These are phyloP conservation scores for Bombus turneri DNA, from an alignment of 1,140 invertebrate species.

Conservation along the genomic window DNA sequence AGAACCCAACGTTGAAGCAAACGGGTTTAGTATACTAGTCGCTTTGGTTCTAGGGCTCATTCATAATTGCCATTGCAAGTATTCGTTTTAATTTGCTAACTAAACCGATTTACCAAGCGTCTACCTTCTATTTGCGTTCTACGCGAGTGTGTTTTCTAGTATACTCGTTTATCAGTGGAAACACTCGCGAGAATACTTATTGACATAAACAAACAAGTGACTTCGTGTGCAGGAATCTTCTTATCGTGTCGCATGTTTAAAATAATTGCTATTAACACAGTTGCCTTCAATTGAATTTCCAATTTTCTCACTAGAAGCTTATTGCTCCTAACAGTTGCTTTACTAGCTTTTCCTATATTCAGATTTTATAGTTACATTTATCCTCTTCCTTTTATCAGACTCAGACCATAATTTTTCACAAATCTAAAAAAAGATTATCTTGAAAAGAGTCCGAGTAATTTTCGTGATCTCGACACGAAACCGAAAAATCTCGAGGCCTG, in stretches of 20 bases:
- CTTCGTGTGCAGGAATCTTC: not conserved
- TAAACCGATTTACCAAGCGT: slow-evolving; percentile 29
- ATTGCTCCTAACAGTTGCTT: not conserved
- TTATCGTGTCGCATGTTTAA: not conserved
- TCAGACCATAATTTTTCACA: too few relatives aligned
- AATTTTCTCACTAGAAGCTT: not conserved
- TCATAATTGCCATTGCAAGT: slow-evolving; percentile 16
- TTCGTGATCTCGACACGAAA: too few relatives aligned
- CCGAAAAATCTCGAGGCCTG: too few relatives aligned
- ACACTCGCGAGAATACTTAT: not conserved
- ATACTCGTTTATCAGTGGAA: not conserved
- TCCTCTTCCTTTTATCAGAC: too few relatives aligned
- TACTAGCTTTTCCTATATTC: too few relatives aligned
- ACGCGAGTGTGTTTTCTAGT: not conserved
- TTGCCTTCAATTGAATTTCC: not conserved
- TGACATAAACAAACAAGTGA: not conserved
- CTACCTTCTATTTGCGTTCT: not conserved
- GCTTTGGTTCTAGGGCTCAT: slow-evolving; percentile 25
- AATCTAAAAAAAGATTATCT: too few relatives aligned
- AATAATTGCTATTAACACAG: not conserved
- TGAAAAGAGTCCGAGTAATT: too few relatives aligned
- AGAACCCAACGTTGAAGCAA: not conserved
- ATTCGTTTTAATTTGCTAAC: slow-evolving; percentile 38
- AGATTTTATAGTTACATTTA: too few relatives aligned
- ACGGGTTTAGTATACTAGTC: not conserved